phyloP scores from a whole-genome alignment of 2,888 invertebrate species.

The Euproctis similis region DNA sequence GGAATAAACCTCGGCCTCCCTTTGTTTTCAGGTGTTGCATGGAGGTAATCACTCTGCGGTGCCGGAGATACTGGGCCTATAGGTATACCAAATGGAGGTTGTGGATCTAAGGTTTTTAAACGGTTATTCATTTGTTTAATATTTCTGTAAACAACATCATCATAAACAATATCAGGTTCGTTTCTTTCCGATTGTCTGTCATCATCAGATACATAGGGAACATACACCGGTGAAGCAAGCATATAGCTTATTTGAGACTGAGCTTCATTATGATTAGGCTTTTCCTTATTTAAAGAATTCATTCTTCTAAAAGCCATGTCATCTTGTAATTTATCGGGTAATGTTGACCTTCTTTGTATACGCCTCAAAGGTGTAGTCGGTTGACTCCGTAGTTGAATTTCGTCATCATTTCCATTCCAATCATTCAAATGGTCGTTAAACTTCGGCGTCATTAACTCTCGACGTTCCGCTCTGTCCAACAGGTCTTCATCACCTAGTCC shows the following conservation, averaged over 20 bases:
- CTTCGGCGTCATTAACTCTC: conserved; percentile 78
- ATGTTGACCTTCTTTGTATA: conserved; percentile 58
- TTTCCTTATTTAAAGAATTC: conserved; percentile 74
- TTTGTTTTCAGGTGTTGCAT: conserved; percentile 80
- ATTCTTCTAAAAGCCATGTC: conserved; percentile 88
- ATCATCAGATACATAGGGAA: conserved; percentile 65
- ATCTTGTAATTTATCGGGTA: conserved; percentile 82
- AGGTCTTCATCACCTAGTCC: conserved; percentile 89
- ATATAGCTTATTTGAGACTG: conserved; percentile 79
- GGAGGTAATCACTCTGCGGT: conserved; percentile 88
- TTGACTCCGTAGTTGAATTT: conserved; percentile 62
- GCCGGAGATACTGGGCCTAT: conserved; percentile 88
- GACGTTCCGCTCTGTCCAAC: conserved; percentile 84
- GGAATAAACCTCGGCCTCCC: conserved; percentile 78
- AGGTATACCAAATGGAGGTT: conserved; percentile 94
- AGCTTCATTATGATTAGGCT: conserved; percentile 54
- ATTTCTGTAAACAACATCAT: conserved; percentile 89
- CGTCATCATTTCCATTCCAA: conserved; percentile 70
- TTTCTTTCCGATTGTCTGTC: conserved; percentile 75
- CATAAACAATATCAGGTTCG: conserved; percentile 88
- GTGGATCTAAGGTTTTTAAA: conserved; percentile 83
- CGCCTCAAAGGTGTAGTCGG: conserved; percentile 63
- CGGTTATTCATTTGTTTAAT: conserved; percentile 85
- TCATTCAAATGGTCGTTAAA: conserved; percentile 65
- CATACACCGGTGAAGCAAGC: conserved; percentile 80